Evolutionary conservation across 2,888 invertebrate genomes (phyloP).

Genomic region (Drosophila hamatofila): DNA sequence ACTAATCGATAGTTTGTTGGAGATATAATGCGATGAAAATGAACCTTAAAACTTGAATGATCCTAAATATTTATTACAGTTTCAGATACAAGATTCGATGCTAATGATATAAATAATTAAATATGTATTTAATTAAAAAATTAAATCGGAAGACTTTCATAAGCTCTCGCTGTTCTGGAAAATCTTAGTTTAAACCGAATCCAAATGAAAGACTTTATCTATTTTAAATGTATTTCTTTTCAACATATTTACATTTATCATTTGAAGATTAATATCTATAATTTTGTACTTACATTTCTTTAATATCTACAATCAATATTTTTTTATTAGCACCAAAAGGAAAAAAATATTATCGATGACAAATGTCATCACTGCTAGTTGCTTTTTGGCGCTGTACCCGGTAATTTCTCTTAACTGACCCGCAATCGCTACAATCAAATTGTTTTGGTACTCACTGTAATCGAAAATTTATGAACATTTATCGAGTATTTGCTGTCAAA

Average conservation of each 20-base stretch:
- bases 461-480: slow-evolving; percentile 1
- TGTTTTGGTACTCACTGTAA: not conserved
- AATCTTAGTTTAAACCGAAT: not conserved
- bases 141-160: not conserved
- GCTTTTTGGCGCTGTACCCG: not conserved
- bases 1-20: not conserved
- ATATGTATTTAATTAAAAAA: not conserved
- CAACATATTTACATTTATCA: not conserved
- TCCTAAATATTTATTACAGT: not conserved
- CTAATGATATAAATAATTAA: not conserved
- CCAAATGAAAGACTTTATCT: not conserved
- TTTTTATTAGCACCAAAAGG: not conserved
- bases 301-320: not conserved
- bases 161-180: not conserved
- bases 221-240: not conserved
- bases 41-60: too few relatives aligned
- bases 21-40: not conserved
- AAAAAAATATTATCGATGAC: not conserved
- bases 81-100: not conserved
- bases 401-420: not conserved
- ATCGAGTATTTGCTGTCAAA: slow-evolving; percentile 52
- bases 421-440: not conserved
- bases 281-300: not conserved
- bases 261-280: not conserved
- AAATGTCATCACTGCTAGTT: not conserved